Evolutionary conservation across 2,113 vertebrate genomes (phyloP).

Genomic region (Percopsis transmontana): DNA sequence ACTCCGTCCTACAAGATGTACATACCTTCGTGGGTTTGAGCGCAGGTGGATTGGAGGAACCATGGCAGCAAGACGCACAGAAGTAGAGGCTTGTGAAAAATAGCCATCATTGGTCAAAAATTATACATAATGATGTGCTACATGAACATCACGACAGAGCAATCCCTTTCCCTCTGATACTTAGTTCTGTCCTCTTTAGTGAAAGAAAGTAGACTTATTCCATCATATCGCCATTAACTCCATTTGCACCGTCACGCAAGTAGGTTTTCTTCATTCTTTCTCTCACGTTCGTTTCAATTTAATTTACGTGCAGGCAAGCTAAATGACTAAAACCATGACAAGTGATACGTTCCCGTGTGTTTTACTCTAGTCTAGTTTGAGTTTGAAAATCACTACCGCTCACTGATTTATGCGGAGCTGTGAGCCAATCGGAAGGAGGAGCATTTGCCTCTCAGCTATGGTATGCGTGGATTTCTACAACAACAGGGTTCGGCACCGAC

Average conservation of each 20-base stretch:
- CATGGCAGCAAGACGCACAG: conserved; percentile 58
- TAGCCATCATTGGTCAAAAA: conserved; percentile 45
- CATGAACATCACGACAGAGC: not conserved
- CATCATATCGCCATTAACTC: conserved; percentile 1
- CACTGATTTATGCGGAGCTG: conserved; percentile 50
- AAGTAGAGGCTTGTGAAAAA: conserved; percentile 38
- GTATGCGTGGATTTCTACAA: not conserved
- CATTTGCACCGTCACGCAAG: too few relatives aligned
- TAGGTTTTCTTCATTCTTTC: too few relatives aligned
- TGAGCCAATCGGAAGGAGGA: conserved; percentile 60
- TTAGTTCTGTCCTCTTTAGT: not conserved
- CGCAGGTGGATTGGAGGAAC: conserved; percentile 44
- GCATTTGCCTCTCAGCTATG: conserved; percentile 29
- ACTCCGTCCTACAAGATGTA: not conserved
- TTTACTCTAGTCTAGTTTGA: not conserved
- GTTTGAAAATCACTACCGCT: too few relatives aligned
- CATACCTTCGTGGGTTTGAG: conserved; percentile 68
- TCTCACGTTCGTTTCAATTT: too few relatives aligned
- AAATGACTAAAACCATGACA: not conserved
- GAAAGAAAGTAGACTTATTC: conserved; percentile 13
- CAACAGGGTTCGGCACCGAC: not conserved
- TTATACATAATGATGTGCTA: not conserved
- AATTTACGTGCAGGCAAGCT: too few relatives aligned
- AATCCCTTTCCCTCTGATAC: not conserved
- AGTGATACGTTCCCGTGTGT: not conserved